Evolutionary conservation across 2,113 vertebrate genomes (phyloP).

Genomic region (Zingel zingel): DNA sequence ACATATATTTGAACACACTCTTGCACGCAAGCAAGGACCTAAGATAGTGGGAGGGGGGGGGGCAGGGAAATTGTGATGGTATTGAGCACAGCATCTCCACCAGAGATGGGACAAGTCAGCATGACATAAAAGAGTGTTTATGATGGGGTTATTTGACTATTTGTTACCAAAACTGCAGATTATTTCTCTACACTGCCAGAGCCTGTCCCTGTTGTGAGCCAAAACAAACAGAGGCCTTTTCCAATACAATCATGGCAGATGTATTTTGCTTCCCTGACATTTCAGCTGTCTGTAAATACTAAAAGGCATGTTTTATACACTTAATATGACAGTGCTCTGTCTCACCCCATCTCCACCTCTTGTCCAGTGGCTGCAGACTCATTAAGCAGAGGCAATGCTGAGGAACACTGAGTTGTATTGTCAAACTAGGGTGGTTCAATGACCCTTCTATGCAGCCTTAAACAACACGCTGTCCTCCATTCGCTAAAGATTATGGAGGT

Average conservation of each 20-base stretch:
- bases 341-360: constrained; percentile 47
- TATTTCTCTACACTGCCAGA: constrained; percentile 9
- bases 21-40: not conserved
- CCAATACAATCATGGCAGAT: not conserved
- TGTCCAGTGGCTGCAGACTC: constrained; percentile 36
- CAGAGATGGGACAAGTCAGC: not conserved
- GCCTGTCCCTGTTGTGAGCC: not conserved
- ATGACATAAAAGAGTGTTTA: not conserved
- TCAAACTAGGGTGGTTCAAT: constrained; percentile 70
- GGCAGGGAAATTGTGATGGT: not conserved
- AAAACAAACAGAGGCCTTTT: constrained; percentile 27
- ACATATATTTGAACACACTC: constrained; percentile 26
- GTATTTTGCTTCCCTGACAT: not conserved
- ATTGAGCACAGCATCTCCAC: not conserved
- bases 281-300: not conserved
- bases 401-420: constrained; percentile 77
- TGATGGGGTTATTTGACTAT: not conserved
- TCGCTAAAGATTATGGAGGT: constrained; percentile 16
- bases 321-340: constrained; percentile 40
- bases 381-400: constrained; percentile 34
- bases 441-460: constrained; percentile 67
- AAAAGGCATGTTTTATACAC: constrained; percentile 24
- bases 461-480: constrained; percentile 57
- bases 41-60: not conserved
- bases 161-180: constrained; percentile 5